Evolutionary conservation across 2,113 vertebrate genomes (phyloP), one percentile per base, ranked within the genome.

Genomic region (Delphinapterus leucas): DNA sequence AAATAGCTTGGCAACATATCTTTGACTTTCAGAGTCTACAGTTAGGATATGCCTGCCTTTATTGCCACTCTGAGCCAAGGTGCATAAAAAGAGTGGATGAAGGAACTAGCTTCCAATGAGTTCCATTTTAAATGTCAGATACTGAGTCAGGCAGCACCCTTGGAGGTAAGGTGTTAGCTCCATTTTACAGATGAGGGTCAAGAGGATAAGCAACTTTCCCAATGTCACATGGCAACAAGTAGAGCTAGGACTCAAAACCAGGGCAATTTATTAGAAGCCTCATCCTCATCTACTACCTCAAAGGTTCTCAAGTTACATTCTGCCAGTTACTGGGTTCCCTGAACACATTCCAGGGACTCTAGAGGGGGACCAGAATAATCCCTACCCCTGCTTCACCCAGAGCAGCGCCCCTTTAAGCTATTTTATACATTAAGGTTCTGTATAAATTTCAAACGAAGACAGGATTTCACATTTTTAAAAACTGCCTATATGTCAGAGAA

Each of bases 371-470:
- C 25, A 94, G 63, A 93, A 83, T 53, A 87, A 83, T 90, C 26
- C 13, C 53, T 44, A 67, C 41, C 21, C 44, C 23, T 38, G n/a
- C 33, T 89, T 92, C 84, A 85, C 53, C 28, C 41, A 93, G 7
- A 87, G 33, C 2, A 80, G 21, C 14, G 6, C 9, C 18, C 13
- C 88, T 67, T 38, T 31, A 93, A 93, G 90, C 26, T 87, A 53
- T 70, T 86, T 96, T 61, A 79, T 83, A 73, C 5, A 88, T 4
- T 89, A 44, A 58, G 23, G 9, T 84, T 87, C 74, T 87, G 33
- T 28, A 47, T 65, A 90, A 89, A 86, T 74, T 89, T 94, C 95
- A 94, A 93, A 55, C 36, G 47, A 92, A 81, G 67, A 53, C 47
- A 87, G 44, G 25, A 41, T 47, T 94, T 90, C 44, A 74, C 13